Base-by-base conservation (phyloP, 2,113 vertebrate species). In the Meles meles region DNA sequence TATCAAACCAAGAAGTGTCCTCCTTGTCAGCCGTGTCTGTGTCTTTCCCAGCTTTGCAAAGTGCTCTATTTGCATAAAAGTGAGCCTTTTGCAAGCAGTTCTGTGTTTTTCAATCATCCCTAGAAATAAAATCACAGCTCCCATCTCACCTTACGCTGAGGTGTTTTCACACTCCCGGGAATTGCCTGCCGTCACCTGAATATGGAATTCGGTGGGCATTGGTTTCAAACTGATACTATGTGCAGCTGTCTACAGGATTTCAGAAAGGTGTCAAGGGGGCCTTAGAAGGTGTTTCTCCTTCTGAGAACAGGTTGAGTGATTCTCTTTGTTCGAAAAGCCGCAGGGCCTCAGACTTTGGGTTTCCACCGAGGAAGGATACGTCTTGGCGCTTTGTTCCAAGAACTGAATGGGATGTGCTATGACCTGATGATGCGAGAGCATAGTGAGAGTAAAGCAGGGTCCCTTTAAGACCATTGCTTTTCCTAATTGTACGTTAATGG, bases 101-200 rank as follows among this genome's bases (percentile, higher is more conserved):
- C 80, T 67, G 23, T 95, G 77, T 69, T 93, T 97, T 97, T 92
- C 95, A 90, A 14, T 95, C 94, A 79, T 98, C 81, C 88, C 97
- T 98, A 61, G 97, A 98, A 97, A 94, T 94, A 74, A 96, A 97
- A 98, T 96, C 95, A 95, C 96, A 96, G 95, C 93, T 97, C 93
- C 94, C 72, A 44, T 94, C 79, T 95, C 97, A 96, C 96, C 95
- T 97, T 88, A 47, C 72, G 0, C 63, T 93, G 90, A 97, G 90
- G 97, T 96, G 96, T 96, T 93, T 97, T 97, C 96, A 94, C 97
- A 96, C 96, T 67, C 93, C 65, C 20, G 88, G 84, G 93, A 92
- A 87, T 83, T 96, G 93, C 97, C 92, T 97, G 55, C 93, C 0
- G 0, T 79, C 97, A 92, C 90, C 96, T 97, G 96, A 96, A 94